Evolutionary conservation across 2,113 vertebrate genomes (phyloP), one percentile per base, ranked within the genome.

Genomic region (Dascyllus trimaculatus): DNA sequence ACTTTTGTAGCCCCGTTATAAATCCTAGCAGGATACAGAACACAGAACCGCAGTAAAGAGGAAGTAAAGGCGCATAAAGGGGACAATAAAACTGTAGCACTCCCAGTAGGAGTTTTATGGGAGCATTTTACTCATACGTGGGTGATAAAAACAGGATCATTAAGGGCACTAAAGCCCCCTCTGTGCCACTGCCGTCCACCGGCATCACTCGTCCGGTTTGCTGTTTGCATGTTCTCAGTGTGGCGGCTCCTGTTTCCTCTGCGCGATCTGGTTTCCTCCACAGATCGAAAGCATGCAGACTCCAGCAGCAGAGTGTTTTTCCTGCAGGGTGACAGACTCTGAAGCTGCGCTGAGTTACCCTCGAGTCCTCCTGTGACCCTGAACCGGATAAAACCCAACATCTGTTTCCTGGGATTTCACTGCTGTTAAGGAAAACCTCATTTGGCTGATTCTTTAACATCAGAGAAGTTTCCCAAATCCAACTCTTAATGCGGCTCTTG

Each of bases 241-340:
- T 35, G 32, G 7, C 7, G 32, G 32, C 45, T 78, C 32, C 11
- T 17, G 49, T 72, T 68, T 71, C 54, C 40, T 57, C 40, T 3
- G 40, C 26, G 26, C 5, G 26, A 29, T 29, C 26, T 35, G 32
- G 32, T 35, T 35, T 35, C 32, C 32, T 35, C 32, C 32, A 35
- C 32, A 35, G 32, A 8, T 35, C 7, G 2, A 17, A 4, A 5
- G 18, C 17, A 17, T 46, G 45, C 45, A 46, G 45, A 18, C 15
- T 17, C n/a, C n/a, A n/a, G n/a, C n/a, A n/a, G n/a, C 11, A 29
- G 19, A 49, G 25, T 66, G 35, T 18, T 66, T 51, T 24, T 66
- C 63, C 29, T 52, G 29, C 63, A 52, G n/a, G 35, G 48, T 52
- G 38, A 66, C 48, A 38, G n/a, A 52, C 48, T 66, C 63, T 38